A percentile compares a stretch with the other conserved stretches of the same genome.
phyloP scores from a whole-genome alignment of 2,113 vertebrate species.

The Siphamia tubifer region DNA sequence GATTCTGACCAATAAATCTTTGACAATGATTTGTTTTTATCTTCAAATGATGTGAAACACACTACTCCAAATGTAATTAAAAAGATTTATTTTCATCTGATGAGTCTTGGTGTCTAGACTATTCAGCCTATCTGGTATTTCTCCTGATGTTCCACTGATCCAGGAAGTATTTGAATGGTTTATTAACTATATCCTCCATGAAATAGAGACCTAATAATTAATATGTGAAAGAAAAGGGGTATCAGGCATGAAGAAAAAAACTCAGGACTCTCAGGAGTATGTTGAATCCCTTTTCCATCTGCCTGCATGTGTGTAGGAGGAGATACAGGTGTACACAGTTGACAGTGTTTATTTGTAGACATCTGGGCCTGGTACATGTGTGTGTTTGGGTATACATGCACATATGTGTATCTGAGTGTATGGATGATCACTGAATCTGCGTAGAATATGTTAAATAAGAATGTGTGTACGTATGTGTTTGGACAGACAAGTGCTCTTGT shows the following conservation, averaged over 20 bases:
- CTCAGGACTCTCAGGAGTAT: not conserved
- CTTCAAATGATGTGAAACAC: constrained; percentile 39
- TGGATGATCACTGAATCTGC: not conserved
- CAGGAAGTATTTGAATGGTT: constrained; percentile 31
- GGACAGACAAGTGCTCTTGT: no score
- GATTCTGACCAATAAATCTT: constrained; percentile 18
- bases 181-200: not conserved
- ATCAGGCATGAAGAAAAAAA: not conserved
- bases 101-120: constrained; percentile 17
- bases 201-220: constrained; percentile 13
- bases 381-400: not conserved
- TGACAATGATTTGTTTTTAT: constrained; percentile 37
- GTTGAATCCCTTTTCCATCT: not conserved
- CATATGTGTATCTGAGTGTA: constrained; percentile 22
- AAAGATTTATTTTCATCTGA: constrained; percentile 32
- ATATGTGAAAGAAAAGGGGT: not conserved
- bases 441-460: constrained; percentile 5
- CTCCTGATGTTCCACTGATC: not conserved
- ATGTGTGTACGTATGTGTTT: constrained; percentile 4
- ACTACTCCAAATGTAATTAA: constrained; percentile 21
- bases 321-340: not conserved
- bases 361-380: not conserved
- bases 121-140: constrained; percentile 2
- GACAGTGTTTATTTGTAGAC: not conserved
- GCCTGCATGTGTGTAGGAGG: not conserved